phyloP scores from a whole-genome alignment of 2,797 vertebrate genomes.

The Acipenser transmontanus region DNA sequence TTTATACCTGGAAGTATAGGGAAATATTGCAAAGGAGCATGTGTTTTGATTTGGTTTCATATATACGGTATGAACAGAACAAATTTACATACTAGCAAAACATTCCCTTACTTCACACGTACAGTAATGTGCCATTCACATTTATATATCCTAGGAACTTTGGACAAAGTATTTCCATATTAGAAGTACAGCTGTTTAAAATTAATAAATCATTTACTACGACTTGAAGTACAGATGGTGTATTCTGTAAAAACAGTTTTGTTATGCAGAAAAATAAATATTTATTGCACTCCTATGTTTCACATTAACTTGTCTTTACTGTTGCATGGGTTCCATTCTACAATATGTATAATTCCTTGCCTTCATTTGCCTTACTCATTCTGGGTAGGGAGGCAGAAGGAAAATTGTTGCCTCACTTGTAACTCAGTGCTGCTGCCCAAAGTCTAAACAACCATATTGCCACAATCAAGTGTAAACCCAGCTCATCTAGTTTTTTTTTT shows the following conservation, averaged over 20 bases:
- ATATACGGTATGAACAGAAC: no score
- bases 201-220: no score
- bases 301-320: constrained; percentile 47
- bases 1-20: no score
- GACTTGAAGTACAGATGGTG: no score
- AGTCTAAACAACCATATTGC: constrained; percentile 44
- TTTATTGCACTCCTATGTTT: constrained; percentile 61
- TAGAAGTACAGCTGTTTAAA: no score
- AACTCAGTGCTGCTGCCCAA: constrained; percentile 62
- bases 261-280: constrained; percentile 1
- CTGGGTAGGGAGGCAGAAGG: constrained; percentile 45
- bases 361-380: constrained; percentile 51
- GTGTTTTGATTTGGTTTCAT: no score
- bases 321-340: constrained; percentile 62
- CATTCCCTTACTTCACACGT: no score
- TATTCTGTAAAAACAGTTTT: constrained; percentile 4
- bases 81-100: no score
- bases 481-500: constrained; percentile 46
- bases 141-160: no score
- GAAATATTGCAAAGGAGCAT: no score
- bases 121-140: no score
- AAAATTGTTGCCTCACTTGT: constrained; percentile 47
- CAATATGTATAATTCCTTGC: constrained; percentile 37
- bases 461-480: constrained; percentile 64
- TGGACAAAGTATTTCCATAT: no score